Conservation (phyloP, 2,888 invertebrate genomes). For the Alitta virens region DNA sequence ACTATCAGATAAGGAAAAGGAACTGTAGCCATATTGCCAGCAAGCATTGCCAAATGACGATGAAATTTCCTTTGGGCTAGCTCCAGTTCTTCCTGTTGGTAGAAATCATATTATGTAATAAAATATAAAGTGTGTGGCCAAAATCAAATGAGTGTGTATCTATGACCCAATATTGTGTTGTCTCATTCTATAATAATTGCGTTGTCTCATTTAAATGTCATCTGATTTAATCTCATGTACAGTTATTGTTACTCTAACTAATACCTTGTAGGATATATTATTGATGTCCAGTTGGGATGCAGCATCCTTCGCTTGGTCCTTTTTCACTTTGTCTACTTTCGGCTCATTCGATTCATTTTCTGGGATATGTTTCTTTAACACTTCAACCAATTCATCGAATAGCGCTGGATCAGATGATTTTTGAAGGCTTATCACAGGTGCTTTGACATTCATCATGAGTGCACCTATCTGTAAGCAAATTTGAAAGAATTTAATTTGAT, state of each 20-base stretch:
- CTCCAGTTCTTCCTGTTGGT: constrained; percentile 1
- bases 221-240: too few species aligned
- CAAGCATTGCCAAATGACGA: background rate
- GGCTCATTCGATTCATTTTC: too few species aligned
- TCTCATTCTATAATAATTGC: too few species aligned
- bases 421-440: background rate
- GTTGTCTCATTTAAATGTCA: too few species aligned
- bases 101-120: background rate
- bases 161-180: too few species aligned
- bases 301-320: background rate
- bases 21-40: background rate
- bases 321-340: background rate
- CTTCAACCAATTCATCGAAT: background rate
- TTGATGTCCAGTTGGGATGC: background rate
- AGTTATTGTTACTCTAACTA: too few species aligned
- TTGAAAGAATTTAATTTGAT: too few species aligned
- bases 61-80: constrained; percentile 1
- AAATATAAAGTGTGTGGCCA: too few species aligned
- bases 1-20: background rate
- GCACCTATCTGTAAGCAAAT: background rate
- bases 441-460: background rate
- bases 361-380: background rate
- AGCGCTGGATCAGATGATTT: background rate
- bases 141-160: too few species aligned
- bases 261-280: background rate